Conservation (phyloP, 2,113 vertebrate species). For the Hemicordylus capensis region DNA sequence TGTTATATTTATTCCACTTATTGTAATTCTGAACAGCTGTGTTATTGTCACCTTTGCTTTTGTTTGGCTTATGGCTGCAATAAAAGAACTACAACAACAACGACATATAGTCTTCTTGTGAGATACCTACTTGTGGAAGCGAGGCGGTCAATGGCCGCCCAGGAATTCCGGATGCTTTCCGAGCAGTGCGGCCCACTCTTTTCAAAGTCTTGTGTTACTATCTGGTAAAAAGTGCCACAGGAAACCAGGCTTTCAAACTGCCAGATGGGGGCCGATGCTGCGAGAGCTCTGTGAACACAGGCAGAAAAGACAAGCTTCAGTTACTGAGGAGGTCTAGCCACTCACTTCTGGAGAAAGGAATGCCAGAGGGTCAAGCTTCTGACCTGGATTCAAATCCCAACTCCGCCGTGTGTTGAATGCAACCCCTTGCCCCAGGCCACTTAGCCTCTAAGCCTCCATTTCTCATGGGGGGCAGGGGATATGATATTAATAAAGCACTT, state of each 20-base stretch:
- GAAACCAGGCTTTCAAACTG: slow-evolving; percentile 88
- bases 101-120: not conserved
- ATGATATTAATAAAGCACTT: no score
- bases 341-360: not conserved
- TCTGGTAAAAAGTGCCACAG: slow-evolving; percentile 85
- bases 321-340: not conserved
- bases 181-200: slow-evolving; percentile 83
- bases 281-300: slow-evolving; percentile 84
- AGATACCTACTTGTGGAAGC: slow-evolving; percentile 78
- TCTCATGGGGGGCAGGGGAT: no score
- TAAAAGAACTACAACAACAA: no score
- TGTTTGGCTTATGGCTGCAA: no score
- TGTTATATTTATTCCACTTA: no score
- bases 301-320: not conserved
- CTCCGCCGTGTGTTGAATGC: not conserved
- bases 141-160: slow-evolving; percentile 84
- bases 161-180: slow-evolving; percentile 85
- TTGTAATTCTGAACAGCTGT: no score
- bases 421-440: not conserved
- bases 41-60: no score
- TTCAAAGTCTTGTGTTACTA: slow-evolving; percentile 89
- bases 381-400: not conserved
- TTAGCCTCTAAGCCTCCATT: not conserved
- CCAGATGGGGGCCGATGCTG: slow-evolving; percentile 95
- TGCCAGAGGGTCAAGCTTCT: not conserved